These are phyloP conservation scores for Stratiomys singularior DNA, from an alignment of 2,888 invertebrate species.

Conservation along the genomic window DNA sequence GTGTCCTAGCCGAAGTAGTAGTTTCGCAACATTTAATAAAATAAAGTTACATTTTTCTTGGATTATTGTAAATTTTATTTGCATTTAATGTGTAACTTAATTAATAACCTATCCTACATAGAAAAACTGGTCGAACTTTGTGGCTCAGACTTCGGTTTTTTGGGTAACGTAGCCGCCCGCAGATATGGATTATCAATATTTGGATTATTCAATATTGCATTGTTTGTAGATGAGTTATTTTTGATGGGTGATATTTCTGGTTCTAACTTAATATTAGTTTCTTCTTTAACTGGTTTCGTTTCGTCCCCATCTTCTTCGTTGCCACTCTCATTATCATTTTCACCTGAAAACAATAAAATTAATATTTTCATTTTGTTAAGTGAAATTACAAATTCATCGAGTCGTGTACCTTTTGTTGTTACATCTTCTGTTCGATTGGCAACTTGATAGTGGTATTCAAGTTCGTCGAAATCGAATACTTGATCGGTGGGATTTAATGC, in stretches of 20 bases:
- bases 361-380: not conserved
- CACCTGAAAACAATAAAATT: conserved; percentile 53
- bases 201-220: conserved; percentile 65
- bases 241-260: conserved; percentile 60
- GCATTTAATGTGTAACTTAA: too few species aligned
- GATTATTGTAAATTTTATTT: too few species aligned
- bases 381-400: not conserved
- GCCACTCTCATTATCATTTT: conserved; percentile 63
- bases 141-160: conserved; percentile 59
- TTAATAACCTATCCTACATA: conserved; percentile 6
- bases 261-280: conserved; percentile 62
- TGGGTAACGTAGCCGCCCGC: conserved; percentile 65
- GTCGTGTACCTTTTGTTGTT: conserved; percentile 68
- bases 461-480: conserved; percentile 90
- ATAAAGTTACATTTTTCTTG: too few species aligned
- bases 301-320: conserved; percentile 64
- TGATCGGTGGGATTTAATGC: conserved; percentile 93
- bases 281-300: conserved; percentile 62
- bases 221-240: conserved; percentile 65
- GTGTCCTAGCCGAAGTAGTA: too few species aligned
- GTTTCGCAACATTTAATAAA: too few species aligned
- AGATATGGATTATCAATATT: conserved; percentile 83
- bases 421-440: conserved; percentile 73
- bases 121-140: not conserved
- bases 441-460: conserved; percentile 78